phyloP scores from a whole-genome alignment of 2,888 invertebrate genomes.

The Drosophila mayaguana region DNA sequence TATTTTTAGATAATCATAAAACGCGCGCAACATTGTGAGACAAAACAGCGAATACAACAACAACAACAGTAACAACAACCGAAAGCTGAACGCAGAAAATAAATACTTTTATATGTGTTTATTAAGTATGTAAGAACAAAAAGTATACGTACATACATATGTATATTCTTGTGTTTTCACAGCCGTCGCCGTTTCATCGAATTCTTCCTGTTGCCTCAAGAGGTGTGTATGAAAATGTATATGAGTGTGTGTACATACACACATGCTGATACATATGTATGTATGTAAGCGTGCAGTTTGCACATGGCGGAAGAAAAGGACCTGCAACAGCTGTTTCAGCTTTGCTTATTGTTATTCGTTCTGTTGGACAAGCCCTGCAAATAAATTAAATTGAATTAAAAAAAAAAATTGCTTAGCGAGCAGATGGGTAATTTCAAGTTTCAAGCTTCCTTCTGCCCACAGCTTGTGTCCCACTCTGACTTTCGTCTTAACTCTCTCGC shows the following conservation, averaged over 20 bases:
- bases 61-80: constrained; percentile 17
- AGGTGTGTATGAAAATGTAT: neutral
- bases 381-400: constrained; percentile 17
- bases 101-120: constrained; percentile 7
- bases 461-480: constrained; percentile 16
- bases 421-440: constrained; percentile 31
- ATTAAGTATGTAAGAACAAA: constrained; percentile 35
- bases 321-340: constrained; percentile 37
- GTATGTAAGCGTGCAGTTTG: neutral
- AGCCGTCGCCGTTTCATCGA: constrained; percentile 26
- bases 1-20: constrained; percentile 58
- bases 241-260: neutral
- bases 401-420: neutral
- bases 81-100: constrained; percentile 10
- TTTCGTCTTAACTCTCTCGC: constrained; percentile 27
- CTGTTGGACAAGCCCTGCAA: constrained; percentile 22
- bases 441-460: constrained; percentile 34
- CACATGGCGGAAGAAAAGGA: constrained; percentile 57
- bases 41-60: constrained; percentile 34
- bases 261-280: neutral
- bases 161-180: constrained; percentile 35
- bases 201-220: constrained; percentile 36
- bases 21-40: constrained; percentile 38
- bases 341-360: constrained; percentile 7
- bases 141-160: neutral